Base-by-base conservation (phyloP, 2,113 vertebrate genomes). In the Poeciliopsis occidentalis region DNA sequence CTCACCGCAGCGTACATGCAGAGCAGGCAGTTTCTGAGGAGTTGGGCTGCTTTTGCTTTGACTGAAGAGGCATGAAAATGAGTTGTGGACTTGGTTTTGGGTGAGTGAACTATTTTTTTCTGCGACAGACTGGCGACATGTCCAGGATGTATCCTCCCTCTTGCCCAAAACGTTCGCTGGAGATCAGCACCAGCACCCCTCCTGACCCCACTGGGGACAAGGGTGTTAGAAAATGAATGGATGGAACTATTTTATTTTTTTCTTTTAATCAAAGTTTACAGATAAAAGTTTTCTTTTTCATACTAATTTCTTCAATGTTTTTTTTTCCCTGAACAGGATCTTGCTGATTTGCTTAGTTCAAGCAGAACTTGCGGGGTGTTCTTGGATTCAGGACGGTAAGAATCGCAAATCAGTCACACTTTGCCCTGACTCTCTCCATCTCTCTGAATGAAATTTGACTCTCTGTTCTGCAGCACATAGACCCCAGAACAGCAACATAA, bases 281-380 rank as follows among this genome's bases (percentile, higher is more conserved):
- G 12, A 24, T 39, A 12, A 12, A n/a, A 12, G 34, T 26, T 65
- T 65, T 39, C 4, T 19, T 24, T 27, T 12, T 39, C 3, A 1
- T 4, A 3, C 12, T 22, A 22, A 34, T 17, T 34, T 65, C 26
- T 22, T 10, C 13, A 32, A n/a, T 11, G 34, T 8, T 11, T 37
- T 8, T 11, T 37, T 39, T 65, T 11, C 10, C 64, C 64, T 65
- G 4, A 64, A 34, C 63, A 65, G 64, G 24, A 39, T 65, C 24
- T 67, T 44, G 12, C 39, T 44, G 65, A 47, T 44, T 67, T 44
- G 65, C 34, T 39, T 65, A 8, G 34, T 65, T 39, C 65, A 67
- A 67, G 39, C 39, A 67, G 65, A 67, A 26, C 26, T 31, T 15
- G 60, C 2, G 39, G 32, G 31, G 2, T 37, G 64, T 39, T 65